These are phyloP conservation scores for Ophion ellenae DNA, from an alignment of 2,888 invertebrate species.

Conservation along the genomic window DNA sequence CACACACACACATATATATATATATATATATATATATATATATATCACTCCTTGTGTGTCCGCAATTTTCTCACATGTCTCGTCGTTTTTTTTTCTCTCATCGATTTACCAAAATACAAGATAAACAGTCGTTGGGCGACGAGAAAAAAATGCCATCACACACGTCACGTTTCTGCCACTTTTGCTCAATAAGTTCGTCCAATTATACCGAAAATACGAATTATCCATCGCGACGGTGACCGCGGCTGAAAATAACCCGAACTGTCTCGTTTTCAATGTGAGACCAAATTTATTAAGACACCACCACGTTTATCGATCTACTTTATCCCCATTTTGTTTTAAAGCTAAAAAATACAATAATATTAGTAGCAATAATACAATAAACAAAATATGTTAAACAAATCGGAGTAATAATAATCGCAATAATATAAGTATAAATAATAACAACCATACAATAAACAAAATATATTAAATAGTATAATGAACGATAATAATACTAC, in stretches of 20 bases:
- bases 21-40: slow-evolving; percentile 18
- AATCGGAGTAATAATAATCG: no score
- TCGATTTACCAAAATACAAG: slow-evolving; percentile 1
- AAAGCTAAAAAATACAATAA: no score
- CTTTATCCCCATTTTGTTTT: no score
- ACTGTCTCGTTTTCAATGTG: neutral
- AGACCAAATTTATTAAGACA: no score
- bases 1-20: neutral
- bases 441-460: neutral
- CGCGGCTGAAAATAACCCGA: slow-evolving; percentile 34
- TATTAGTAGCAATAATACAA: no score
- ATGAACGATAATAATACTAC: no score
- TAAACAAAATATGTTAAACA: no score
- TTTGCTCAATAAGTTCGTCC: slow-evolving; percentile 1
- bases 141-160: slow-evolving; percentile 6
- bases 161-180: neutral
- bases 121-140: neutral
- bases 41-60: neutral
- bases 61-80: neutral
- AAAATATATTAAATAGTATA: neutral
- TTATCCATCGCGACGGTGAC: slow-evolving; percentile 45
- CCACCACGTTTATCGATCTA: no score
- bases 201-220: slow-evolving; percentile 45
- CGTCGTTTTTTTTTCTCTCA: slow-evolving; percentile 7
- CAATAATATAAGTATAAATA: no score